Evolutionary conservation across 2,888 invertebrate species (phyloP), one percentile per base, ranked within the genome.

Genomic region (Synanthedon formicaeformis): DNA sequence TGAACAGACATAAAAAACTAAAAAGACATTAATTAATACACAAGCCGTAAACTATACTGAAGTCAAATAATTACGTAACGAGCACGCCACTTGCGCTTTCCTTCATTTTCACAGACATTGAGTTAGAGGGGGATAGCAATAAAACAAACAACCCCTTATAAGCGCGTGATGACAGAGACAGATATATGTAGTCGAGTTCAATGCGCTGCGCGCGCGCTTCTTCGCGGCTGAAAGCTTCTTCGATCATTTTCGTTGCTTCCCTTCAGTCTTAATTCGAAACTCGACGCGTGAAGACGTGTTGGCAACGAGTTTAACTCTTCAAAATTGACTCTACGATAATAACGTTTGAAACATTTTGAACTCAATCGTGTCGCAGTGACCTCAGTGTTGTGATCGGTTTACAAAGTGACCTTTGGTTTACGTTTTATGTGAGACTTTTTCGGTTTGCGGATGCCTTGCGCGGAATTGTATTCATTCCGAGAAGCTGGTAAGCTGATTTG

Each of bases 401-500:
- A 56, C 45, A 56, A 41, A 59, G 63, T 66, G 65, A 57, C 55
- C 61, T 57, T 59, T 60, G 54, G 49, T 54, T 55, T 58, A 59
- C 60, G 51, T 55, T 56, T 49, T 49, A 18, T 18, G 45, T 50
- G 60, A 62, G 59, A 58, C 58, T 62, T 62, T 63, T 59, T 61
- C 59, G 61, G 60, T 62, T 66, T 65, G 73, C 68, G 69, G 71
- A 71, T 76, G 62, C 59, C 58, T 61, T 61, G 58, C 59, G 63
- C 60, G 65, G 69, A 72, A 69, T 71, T 71, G 70, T 67, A 61
- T 67, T 68, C 65, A 69, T 79, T 77, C 75, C 69, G 58, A 66
- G 77, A 74, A 75, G 65, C 67, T 75, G 84, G 86, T 86, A 76
- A 82, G 86, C 62, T 57, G 70, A 75, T 75, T 78, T 76, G 73